A percentile compares a stretch with the other conserved stretches of the same genome.
phyloP scores from a whole-genome alignment of 2,797 vertebrate genomes.

The Phataginus tetradactyla region DNA sequence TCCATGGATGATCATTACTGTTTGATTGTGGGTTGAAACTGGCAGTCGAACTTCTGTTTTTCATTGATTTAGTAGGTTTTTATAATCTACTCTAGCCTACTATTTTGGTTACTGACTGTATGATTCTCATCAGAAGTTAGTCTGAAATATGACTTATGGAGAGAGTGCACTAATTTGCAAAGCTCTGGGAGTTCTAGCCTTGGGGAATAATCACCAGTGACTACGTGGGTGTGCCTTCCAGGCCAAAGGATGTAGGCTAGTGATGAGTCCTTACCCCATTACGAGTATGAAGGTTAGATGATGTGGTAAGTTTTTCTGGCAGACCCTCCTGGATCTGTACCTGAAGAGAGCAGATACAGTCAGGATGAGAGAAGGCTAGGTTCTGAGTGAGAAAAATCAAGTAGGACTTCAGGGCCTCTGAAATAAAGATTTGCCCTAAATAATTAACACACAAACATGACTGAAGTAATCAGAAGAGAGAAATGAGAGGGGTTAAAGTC shows the following conservation, averaged over 20 bases:
- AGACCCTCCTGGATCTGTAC: not conserved
- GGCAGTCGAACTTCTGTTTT: constrained; percentile 1
- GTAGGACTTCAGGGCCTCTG: not conserved
- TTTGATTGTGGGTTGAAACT: constrained; percentile 37
- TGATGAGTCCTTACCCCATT: not conserved
- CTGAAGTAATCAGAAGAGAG: constrained; percentile 6
- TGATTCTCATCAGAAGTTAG: constrained; percentile 6
- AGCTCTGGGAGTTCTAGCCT: not conserved
- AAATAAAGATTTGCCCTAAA: constrained; percentile 28
- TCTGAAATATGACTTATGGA: constrained; percentile 33
- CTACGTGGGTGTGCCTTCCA: not conserved
- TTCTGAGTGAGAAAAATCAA: constrained; percentile 36
- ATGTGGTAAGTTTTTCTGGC: constrained; percentile 17
- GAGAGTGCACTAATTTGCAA: constrained; percentile 36
- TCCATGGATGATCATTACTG: constrained; percentile 19
- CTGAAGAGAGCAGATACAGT: constrained; percentile 29
- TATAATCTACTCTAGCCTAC: not conserved
- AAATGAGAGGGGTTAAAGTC: constrained; percentile 10
- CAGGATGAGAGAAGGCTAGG: not conserved
- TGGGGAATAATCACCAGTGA: not conserved
- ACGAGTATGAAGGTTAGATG: not conserved
- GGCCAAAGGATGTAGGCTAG: not conserved
- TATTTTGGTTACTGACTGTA: constrained; percentile 19
- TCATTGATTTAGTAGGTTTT: constrained; percentile 33
- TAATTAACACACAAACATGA: not conserved